phyloP scores from a whole-genome alignment of 2,888 invertebrate species.

The Metellina segmentata region DNA sequence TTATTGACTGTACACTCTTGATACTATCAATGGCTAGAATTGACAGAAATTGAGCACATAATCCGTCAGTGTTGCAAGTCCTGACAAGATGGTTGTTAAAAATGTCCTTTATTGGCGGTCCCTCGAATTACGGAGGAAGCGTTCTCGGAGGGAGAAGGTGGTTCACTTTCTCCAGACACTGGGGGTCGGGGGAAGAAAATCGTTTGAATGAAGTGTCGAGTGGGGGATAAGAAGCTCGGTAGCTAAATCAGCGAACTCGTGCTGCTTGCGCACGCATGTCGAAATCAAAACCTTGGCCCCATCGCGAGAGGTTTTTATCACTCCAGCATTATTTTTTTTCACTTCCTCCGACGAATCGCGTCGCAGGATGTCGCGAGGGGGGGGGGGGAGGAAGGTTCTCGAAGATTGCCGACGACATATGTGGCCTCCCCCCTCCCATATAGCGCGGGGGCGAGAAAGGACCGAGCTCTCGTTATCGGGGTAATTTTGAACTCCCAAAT shows the following conservation, averaged over 20 bases:
- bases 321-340: slow-evolving; percentile 16
- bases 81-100: not conserved
- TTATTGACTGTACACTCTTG: too few species aligned
- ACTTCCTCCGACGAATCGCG: slow-evolving; percentile 59
- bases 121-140: slow-evolving; percentile 14
- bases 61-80: too few species aligned
- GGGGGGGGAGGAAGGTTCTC: slow-evolving; percentile 18
- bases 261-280: slow-evolving; percentile 53
- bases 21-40: too few species aligned
- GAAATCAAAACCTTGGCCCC: slow-evolving; percentile 55
- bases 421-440: slow-evolving; percentile 23
- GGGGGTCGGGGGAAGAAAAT: slow-evolving; percentile 36
- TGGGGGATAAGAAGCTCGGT: not conserved
- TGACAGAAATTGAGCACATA: too few species aligned
- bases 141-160: not conserved
- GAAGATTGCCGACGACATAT: slow-evolving; percentile 74
- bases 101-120: slow-evolving; percentile 25
- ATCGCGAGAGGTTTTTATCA: slow-evolving; percentile 57
- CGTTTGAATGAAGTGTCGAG: slow-evolving; percentile 69
- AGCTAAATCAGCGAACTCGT: slow-evolving; percentile 65
- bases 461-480: slow-evolving; percentile 68
- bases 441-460: slow-evolving; percentile 38
- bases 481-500: slow-evolving; percentile 75
- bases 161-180: slow-evolving; percentile 22
- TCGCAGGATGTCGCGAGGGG: slow-evolving; percentile 62